Conservation (phyloP, 1,140 invertebrate genomes). For the Eumeta japonica region DNA sequence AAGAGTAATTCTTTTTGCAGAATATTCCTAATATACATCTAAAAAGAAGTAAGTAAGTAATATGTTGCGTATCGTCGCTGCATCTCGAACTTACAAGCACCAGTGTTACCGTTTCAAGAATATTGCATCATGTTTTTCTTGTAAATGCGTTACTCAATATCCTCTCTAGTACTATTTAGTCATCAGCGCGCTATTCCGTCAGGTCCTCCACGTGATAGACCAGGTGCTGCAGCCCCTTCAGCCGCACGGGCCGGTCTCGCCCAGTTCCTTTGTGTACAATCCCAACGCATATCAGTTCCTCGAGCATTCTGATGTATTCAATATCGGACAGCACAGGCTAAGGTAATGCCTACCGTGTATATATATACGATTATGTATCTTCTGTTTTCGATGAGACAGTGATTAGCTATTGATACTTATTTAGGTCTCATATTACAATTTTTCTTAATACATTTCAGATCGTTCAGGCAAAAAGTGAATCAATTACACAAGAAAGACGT, state of each 20-base stretch:
- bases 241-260: slow-evolving; percentile 56
- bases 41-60: too few relatives aligned
- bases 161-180: not conserved
- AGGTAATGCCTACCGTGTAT: slow-evolving; percentile 21
- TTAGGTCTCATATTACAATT: too few relatives aligned
- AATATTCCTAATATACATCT: too few relatives aligned
- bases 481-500: slow-evolving; percentile 70
- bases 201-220: slow-evolving; percentile 81
- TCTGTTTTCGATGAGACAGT: too few relatives aligned
- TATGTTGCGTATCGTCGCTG: too few relatives aligned
- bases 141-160: not conserved
- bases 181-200: not conserved
- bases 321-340: slow-evolving; percentile 60
- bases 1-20: too few relatives aligned
- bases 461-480: slow-evolving; percentile 73
- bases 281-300: slow-evolving; percentile 77
- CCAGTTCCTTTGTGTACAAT: slow-evolving; percentile 67
- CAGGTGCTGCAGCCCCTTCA: slow-evolving; percentile 75
- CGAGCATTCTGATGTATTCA: slow-evolving; percentile 71
- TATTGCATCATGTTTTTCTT: not conserved
- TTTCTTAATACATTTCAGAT: too few relatives aligned
- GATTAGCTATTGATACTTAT: too few relatives aligned
- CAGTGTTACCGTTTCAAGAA: not conserved
- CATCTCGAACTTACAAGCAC: too few relatives aligned
- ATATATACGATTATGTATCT: not conserved